Conservation (phyloP, 2,797 vertebrate species). For the Okamejei kenojei region DNA sequence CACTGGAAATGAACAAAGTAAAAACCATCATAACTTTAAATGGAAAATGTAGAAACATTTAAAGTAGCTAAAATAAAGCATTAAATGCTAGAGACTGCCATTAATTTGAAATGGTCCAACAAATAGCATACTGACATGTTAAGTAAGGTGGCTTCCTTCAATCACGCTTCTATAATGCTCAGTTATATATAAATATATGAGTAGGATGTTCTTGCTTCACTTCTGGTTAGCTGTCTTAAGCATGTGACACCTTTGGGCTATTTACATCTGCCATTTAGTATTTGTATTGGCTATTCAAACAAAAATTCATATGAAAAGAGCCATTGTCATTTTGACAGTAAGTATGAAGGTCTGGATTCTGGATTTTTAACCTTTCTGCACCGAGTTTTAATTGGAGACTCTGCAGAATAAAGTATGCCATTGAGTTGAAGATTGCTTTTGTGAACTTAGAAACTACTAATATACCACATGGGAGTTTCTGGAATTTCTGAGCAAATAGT, state of each 20-base stretch:
- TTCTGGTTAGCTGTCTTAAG: not conserved
- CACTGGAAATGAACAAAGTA: too few relatives aligned
- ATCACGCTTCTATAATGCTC: not conserved
- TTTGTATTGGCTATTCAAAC: not conserved
- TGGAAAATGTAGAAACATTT: not conserved
- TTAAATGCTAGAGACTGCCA: not conserved
- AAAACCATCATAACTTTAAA: not conserved
- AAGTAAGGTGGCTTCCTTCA: not conserved
- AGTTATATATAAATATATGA: not conserved
- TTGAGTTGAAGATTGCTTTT: constrained; percentile 7
- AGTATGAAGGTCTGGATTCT: not conserved
- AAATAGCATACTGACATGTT: not conserved
- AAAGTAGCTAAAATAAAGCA: not conserved
- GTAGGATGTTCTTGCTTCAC: not conserved
- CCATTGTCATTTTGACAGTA: constrained; percentile 2
- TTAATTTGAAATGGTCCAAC: not conserved
- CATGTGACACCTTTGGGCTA: not conserved
- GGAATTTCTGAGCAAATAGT: not conserved
- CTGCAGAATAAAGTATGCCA: not conserved
- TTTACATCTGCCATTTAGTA: not conserved
- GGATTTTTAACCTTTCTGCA: not conserved
- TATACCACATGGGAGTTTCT: not conserved
- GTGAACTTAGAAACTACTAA: not conserved
- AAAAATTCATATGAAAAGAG: constrained; percentile 1
- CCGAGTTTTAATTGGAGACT: not conserved